A percentile compares a stretch with the other conserved stretches of the same genome.
Conservation (phyloP, 2,797 vertebrate genomes). For the Champsocephalus gunnari region DNA sequence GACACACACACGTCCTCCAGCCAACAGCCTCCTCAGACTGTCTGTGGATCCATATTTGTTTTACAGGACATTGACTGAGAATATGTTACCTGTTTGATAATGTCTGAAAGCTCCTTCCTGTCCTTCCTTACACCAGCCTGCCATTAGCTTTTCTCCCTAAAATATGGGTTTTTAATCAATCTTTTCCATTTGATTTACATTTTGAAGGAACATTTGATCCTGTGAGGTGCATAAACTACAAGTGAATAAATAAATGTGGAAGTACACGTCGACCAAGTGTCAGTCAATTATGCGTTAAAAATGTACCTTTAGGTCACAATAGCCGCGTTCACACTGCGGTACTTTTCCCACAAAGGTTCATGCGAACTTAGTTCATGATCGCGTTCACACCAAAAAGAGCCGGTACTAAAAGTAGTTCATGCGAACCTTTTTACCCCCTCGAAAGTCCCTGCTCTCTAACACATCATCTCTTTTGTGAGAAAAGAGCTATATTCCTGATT, state of each 20-base stretch:
- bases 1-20: constrained; percentile 23
- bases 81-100: constrained; percentile 41
- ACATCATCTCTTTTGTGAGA: too few relatives aligned
- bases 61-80: constrained; percentile 47
- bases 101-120: constrained; percentile 1
- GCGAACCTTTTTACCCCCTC: too few relatives aligned
- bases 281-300: not conserved
- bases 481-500: too few relatives aligned
- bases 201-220: not conserved
- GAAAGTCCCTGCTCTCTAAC: too few relatives aligned
- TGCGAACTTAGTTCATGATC: too few relatives aligned
- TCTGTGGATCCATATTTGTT: constrained; percentile 62
- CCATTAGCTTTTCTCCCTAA: not conserved
- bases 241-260: not conserved
- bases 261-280: not conserved
- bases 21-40: constrained; percentile 27
- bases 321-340: too few relatives aligned
- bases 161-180: not conserved
- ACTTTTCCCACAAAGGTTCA: too few relatives aligned
- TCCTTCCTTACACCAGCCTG: not conserved
- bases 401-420: too few relatives aligned
- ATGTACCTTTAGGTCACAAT: not conserved
- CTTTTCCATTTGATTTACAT: not conserved
- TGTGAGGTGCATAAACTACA: not conserved
- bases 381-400: too few relatives aligned